Evolutionary conservation across 2,113 vertebrate species (phyloP).

Genomic region (Anthoscopus minutus): DNA sequence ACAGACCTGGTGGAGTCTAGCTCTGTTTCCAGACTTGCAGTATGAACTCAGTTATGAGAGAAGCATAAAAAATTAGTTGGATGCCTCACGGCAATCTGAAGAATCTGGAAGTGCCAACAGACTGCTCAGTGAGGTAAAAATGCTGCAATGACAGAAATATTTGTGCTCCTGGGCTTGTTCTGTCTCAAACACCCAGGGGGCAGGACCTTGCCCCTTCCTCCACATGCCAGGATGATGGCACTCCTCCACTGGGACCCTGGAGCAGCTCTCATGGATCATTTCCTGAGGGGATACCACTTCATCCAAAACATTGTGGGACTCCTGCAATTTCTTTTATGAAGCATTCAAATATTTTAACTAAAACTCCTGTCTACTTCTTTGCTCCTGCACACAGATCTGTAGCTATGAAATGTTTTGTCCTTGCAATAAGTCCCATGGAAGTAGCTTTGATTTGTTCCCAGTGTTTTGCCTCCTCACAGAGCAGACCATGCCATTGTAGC

Average conservation of each 20-base stretch:
- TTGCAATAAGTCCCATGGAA: background rate
- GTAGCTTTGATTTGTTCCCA: background rate
- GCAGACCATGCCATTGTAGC: background rate
- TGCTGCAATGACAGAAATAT: background rate
- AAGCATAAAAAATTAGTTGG: background rate
- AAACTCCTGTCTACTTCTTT: background rate
- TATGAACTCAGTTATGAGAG: background rate
- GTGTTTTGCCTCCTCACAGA: background rate
- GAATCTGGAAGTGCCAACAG: background rate
- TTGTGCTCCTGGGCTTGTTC: background rate
- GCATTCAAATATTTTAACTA: background rate
- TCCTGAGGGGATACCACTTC: background rate
- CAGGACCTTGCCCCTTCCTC: background rate
- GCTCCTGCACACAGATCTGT: background rate
- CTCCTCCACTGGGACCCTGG: background rate
- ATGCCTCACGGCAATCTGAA: background rate
- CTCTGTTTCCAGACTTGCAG: background rate
- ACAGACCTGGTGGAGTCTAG: background rate
- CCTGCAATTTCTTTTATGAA: background rate
- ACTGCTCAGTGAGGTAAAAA: background rate
- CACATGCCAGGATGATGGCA: fast-evolving
- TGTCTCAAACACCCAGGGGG: background rate
- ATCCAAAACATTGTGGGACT: background rate
- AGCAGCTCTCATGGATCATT: background rate
- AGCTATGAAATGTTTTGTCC: background rate